Percentiles rank a stretch among this genome's conserved stretches.
These are phyloP conservation scores for Ginglymostoma cirratum DNA, from an alignment of 2,113 vertebrate species.

Conservation along the genomic window DNA sequence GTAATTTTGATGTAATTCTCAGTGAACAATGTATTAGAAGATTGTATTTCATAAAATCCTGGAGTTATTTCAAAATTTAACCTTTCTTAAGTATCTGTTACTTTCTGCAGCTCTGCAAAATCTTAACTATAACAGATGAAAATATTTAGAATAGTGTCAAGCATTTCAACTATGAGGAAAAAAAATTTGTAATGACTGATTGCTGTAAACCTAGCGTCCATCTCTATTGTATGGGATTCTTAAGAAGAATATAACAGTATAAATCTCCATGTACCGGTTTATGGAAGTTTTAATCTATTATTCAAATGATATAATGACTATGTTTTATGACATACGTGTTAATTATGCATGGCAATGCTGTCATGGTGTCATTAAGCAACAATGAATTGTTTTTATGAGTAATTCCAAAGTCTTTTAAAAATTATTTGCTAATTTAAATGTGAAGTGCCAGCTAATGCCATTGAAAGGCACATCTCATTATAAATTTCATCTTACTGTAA, in stretches of 20 bases:
- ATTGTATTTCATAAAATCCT: neutral
- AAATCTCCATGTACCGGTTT: neutral
- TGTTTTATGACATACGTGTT: conserved; percentile 12
- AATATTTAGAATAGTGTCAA: neutral
- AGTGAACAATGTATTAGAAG: neutral
- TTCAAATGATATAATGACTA: neutral
- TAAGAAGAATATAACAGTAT: neutral
- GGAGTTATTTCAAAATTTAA: neutral
- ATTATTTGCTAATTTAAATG: conserved; percentile 6
- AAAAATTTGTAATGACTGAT: neutral
- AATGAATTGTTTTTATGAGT: neutral
- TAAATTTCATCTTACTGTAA: neutral
- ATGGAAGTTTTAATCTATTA: neutral
- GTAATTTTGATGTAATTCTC: neutral
- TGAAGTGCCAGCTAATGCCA: neutral
- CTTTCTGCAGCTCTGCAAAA: neutral
- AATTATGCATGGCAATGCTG: neutral
- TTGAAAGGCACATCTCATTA: neutral
- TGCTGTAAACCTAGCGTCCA: neutral
- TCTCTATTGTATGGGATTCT: neutral
- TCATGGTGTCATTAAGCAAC: neutral
- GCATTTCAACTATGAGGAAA: neutral
- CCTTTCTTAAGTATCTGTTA: neutral
- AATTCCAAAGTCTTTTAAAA: neutral
- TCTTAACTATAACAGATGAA: neutral